Evolutionary conservation across 2,888 invertebrate genomes (phyloP).

Genomic region (Lasioglossum calceatum): DNA sequence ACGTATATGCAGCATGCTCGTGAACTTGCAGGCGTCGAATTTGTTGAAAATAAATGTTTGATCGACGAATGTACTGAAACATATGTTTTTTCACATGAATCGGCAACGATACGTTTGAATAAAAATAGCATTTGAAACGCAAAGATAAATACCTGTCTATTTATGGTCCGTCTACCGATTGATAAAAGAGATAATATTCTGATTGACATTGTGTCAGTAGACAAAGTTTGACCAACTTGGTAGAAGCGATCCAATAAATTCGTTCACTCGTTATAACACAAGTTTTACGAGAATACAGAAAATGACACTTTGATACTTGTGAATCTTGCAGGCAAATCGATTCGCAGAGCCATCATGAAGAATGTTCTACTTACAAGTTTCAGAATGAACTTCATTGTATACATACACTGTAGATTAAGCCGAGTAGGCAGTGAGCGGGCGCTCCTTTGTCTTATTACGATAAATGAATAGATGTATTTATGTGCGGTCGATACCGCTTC

Average conservation of each 20-base stretch:
- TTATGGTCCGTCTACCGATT: slow-evolving; percentile 26
- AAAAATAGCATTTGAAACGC: not conserved
- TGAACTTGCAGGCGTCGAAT: slow-evolving; percentile 94
- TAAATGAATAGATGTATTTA: slow-evolving; percentile 37
- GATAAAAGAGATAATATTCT: slow-evolving; percentile 24
- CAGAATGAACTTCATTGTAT: slow-evolving; percentile 23
- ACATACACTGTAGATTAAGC: slow-evolving; percentile 20
- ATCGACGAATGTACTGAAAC: slow-evolving; percentile 76
- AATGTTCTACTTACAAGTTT: slow-evolving; percentile 33
- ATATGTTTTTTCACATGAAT: not conserved
- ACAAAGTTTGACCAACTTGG: slow-evolving; percentile 7
- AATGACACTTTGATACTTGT: not conserved
- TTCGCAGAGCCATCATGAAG: slow-evolving; percentile 34
- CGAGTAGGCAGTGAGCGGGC: slow-evolving; percentile 45
- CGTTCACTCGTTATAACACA: not conserved
- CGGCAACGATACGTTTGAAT: not conserved
- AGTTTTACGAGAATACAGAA: not conserved
- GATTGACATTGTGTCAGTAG: slow-evolving; percentile 43
- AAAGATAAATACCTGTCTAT: slow-evolving; percentile 50
- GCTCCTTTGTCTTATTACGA: slow-evolving; percentile 37
- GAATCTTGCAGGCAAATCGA: slow-evolving; percentile 5
- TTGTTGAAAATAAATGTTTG: slow-evolving; percentile 83
- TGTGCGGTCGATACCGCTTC: slow-evolving; percentile 11
- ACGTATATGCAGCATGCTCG: slow-evolving; percentile 95
- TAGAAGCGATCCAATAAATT: not conserved